Evolutionary conservation across 2,888 invertebrate species (phyloP).

Genomic region (Molanna angustata): DNA sequence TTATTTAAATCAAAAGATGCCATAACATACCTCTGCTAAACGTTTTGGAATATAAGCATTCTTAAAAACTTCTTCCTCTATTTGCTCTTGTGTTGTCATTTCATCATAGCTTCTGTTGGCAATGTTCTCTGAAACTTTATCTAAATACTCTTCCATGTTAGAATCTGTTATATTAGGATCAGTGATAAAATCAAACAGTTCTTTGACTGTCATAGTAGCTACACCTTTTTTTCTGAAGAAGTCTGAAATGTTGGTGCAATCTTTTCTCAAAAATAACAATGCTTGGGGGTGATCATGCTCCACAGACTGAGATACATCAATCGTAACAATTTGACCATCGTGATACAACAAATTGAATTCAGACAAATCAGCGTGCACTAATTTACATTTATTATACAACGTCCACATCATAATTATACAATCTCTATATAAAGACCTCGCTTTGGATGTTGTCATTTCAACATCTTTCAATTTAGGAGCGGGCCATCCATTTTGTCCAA

Average conservation of each 20-base stretch:
- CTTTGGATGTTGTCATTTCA: conserved; percentile 68
- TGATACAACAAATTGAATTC: conserved; percentile 93
- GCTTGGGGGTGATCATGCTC: conserved; percentile 98
- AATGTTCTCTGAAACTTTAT: conserved; percentile 67
- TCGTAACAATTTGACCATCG: conserved; percentile 80
- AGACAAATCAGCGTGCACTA: conserved; percentile 97
- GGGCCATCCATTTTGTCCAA: conserved; percentile 92
- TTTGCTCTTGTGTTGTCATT: conserved; percentile 68
- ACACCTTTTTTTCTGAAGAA: conserved; percentile 89
- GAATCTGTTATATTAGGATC: conserved; percentile 79
- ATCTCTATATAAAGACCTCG: conserved; percentile 77
- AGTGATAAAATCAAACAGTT: conserved; percentile 94
- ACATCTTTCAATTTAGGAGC: conserved; percentile 87
- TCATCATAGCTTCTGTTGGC: conserved; percentile 61
- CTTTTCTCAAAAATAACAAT: conserved; percentile 89
- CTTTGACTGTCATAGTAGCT: conserved; percentile 86
- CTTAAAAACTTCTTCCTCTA: conserved; percentile 93
- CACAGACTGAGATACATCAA: conserved; percentile 98
- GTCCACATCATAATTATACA: conserved; percentile 88
- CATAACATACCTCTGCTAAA: conserved; percentile 84
- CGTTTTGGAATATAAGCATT: conserved; percentile 90
- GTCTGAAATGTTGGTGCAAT: conserved; percentile 89
- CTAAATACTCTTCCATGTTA: conserved; percentile 80
- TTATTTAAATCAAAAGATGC: too few species aligned
- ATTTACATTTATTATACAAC: conserved; percentile 87